These are phyloP conservation scores for Oryzias dopingdopingensis DNA, from an alignment of 2,797 vertebrate genomes.

Conservation along the genomic window DNA sequence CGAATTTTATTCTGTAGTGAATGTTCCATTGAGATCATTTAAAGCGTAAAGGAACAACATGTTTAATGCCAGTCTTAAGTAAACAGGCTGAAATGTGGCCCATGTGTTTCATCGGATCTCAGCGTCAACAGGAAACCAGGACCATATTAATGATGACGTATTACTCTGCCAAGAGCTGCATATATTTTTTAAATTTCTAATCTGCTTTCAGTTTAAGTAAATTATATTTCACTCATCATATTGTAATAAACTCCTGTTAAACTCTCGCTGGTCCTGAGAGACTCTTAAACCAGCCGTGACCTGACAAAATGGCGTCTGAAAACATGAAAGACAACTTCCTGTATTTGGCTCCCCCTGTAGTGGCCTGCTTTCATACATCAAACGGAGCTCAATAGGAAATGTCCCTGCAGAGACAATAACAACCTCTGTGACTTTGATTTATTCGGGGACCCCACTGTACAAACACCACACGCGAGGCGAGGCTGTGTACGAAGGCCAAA, in stretches of 20 bases:
- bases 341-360: constrained; percentile 68
- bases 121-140: not conserved
- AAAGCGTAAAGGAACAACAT: too few species aligned
- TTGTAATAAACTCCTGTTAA: constrained; percentile 10
- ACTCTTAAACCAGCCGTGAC: constrained; percentile 68
- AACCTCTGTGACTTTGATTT: constrained; percentile 69
- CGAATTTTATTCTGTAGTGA: not conserved
- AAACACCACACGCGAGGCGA: constrained; percentile 68
- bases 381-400: constrained; percentile 74
- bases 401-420: constrained; percentile 73
- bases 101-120: too few species aligned
- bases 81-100: too few species aligned
- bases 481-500: constrained; percentile 51
- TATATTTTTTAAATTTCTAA: not conserved
- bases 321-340: constrained; percentile 73
- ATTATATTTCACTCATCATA: not conserved
- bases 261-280: constrained; percentile 46
- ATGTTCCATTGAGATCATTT: not conserved
- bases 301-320: constrained; percentile 63
- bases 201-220: constrained; percentile 5
- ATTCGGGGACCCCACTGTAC: constrained; percentile 55
- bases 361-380: constrained; percentile 64
- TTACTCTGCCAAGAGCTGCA: not conserved
- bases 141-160: not conserved
- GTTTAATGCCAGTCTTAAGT: too few species aligned